phyloP scores from a whole-genome alignment of 2,113 vertebrate species.

The Prunella fulvescens region DNA sequence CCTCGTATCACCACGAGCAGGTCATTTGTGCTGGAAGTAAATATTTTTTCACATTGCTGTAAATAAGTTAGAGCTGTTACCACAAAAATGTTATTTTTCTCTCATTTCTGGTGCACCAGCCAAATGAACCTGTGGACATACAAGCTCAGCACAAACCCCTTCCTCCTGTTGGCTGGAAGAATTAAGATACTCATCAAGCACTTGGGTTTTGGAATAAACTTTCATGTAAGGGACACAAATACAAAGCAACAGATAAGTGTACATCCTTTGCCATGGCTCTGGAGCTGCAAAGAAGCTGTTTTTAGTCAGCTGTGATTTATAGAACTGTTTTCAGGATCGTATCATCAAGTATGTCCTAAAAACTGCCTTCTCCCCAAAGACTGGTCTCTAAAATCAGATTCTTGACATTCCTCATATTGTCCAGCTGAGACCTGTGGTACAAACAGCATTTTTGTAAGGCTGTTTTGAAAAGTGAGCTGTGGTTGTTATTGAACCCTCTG shows the following conservation, averaged over 20 bases:
- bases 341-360: background rate
- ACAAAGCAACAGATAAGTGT: background rate
- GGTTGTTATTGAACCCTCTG: background rate
- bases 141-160: background rate
- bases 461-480: background rate
- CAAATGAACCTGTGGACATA: background rate
- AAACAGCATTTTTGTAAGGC: conserved; percentile 12
- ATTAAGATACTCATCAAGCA: background rate
- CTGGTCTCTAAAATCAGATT: conserved; percentile 18
- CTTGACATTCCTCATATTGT: conserved; percentile 25
- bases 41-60: background rate
- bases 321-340: background rate
- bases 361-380: background rate
- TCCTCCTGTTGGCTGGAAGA: background rate
- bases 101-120: fast-evolving
- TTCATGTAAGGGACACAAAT: background rate
- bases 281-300: background rate
- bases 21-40: background rate
- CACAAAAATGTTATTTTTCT: background rate
- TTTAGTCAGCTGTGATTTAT: background rate
- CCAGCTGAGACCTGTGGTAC: conserved; percentile 27
- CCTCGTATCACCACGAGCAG: fast-evolving
- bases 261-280: background rate
- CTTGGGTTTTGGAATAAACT: background rate
- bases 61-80: background rate